Evolutionary conservation across 1,140 invertebrate species (phyloP).

Genomic region (Drosophila pandora): DNA sequence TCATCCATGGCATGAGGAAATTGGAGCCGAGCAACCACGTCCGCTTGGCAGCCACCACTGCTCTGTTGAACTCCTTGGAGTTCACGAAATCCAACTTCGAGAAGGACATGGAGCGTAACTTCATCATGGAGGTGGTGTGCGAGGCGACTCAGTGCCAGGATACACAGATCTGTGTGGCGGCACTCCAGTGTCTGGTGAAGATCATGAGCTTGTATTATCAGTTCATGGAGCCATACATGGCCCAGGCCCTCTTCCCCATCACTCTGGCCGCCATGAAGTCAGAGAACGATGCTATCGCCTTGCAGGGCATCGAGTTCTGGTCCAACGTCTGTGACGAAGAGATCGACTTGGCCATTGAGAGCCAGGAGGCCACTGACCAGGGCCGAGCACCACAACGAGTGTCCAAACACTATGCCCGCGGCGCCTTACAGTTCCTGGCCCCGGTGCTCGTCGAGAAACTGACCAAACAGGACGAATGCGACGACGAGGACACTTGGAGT

Average conservation of each 20-base stretch:
- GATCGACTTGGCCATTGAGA: constrained; percentile 97
- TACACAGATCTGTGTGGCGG: constrained; percentile 96
- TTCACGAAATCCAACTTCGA: constrained; percentile 99
- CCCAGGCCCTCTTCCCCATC: constrained; percentile 98
- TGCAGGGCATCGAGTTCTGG: constrained; percentile 99
- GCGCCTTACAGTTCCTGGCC: constrained; percentile 97
- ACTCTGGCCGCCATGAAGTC: constrained; percentile 99
- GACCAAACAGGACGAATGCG: constrained; percentile 96
- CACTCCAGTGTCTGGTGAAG: constrained; percentile 99
- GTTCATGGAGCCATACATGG: constrained; percentile 99
- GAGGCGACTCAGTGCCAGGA: constrained; percentile 94
- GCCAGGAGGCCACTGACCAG: constrained; percentile 95
- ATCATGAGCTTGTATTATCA: constrained; percentile 99
- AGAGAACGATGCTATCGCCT: constrained; percentile 96
- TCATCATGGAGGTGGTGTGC: constrained; percentile 99
- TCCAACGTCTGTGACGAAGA: constrained; percentile 99
- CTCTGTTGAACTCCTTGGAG: constrained; percentile 98
- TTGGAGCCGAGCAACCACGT: constrained; percentile 93
- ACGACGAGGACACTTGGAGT: constrained; percentile 99
- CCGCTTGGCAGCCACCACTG: constrained; percentile 97
- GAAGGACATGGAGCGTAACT: constrained; percentile 98
- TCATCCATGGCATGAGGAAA: constrained; percentile 98
- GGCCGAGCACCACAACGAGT: constrained; percentile 95
- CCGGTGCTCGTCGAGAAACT: constrained; percentile 97
- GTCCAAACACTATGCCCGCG: constrained; percentile 97